Percentiles rank a stretch among this genome's conserved stretches.
phyloP scores from a whole-genome alignment of 2,888 invertebrate genomes.

The Cybosia mesomella region DNA sequence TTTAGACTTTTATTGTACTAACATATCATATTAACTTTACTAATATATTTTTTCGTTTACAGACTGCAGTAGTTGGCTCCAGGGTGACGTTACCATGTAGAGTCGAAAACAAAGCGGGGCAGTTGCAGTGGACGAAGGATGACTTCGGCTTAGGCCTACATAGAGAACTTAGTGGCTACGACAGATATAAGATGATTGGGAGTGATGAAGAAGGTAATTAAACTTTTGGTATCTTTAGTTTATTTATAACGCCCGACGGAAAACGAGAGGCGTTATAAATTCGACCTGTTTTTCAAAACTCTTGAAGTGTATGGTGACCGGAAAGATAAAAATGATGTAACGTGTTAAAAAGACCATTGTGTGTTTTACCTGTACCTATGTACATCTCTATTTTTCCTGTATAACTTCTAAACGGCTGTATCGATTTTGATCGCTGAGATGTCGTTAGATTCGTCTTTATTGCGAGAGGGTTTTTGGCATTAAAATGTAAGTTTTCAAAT shows the following conservation, averaged over 20 bases:
- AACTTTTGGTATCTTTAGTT: background rate
- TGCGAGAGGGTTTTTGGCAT: too few species aligned
- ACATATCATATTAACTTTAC: background rate
- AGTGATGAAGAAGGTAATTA: constrained; percentile 95
- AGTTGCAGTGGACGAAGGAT: constrained; percentile 98
- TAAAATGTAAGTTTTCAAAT: too few species aligned
- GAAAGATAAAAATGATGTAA: too few species aligned
- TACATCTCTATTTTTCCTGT: too few species aligned
- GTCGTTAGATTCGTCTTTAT: too few species aligned
- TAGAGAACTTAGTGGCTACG: constrained; percentile 95
- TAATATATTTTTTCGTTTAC: constrained; percentile 46
- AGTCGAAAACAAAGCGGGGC: constrained; percentile 95
- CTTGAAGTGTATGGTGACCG: background rate
- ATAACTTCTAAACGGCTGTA: too few species aligned
- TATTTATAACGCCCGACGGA: too few species aligned
- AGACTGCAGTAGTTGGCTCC: constrained; percentile 95
- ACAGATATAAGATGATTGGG: constrained; percentile 98
- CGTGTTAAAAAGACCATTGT: too few species aligned
- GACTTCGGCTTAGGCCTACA: constrained; percentile 98
- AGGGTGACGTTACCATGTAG: constrained; percentile 96
- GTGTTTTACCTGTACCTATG: too few species aligned
- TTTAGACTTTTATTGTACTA: too few species aligned
- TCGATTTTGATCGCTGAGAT: too few species aligned
- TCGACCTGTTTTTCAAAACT: background rate
- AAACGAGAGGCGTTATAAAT: too few species aligned